These are phyloP conservation scores for Colostygia pectinataria DNA, from an alignment of 2,888 invertebrate species.

Conservation along the genomic window DNA sequence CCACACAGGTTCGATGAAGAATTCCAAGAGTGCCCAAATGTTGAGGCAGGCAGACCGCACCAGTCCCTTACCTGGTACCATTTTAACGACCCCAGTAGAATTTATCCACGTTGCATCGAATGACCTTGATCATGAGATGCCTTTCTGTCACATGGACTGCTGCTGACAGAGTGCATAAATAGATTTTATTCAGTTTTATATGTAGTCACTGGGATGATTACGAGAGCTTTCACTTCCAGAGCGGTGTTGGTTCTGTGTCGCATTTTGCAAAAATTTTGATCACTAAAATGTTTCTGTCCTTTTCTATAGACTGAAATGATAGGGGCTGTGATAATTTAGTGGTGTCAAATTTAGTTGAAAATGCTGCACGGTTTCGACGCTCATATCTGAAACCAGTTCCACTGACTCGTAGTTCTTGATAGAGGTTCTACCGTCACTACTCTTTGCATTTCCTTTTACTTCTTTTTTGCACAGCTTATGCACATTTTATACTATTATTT, in stretches of 20 bases:
- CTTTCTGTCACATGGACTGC: constrained; percentile 51
- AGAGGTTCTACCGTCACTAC: constrained; percentile 23
- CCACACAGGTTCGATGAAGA: constrained; percentile 85
- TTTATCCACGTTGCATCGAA: constrained; percentile 64
- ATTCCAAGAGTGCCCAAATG: constrained; percentile 86
- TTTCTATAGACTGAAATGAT: constrained; percentile 8
- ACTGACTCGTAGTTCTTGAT: constrained; percentile 37
- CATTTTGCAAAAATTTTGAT: constrained; percentile 8
- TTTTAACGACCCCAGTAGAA: constrained; percentile 70
- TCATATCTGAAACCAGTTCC: constrained; percentile 21
- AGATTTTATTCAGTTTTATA: constrained; percentile 39
- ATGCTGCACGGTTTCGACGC: background rate
- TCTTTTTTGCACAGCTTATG: constrained; percentile 70
- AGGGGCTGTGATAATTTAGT: background rate
- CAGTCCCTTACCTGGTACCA: constrained; percentile 84
- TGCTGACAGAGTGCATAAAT: constrained; percentile 64
- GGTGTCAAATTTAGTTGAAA: background rate
- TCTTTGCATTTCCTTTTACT: constrained; percentile 35
- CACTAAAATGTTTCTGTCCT: constrained; percentile 4
- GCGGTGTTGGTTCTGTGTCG: constrained; percentile 16
- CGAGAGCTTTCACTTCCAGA: constrained; percentile 35
- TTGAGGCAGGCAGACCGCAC: constrained; percentile 85
- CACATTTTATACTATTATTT: constrained; percentile 54
- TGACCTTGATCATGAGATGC: constrained; percentile 58
- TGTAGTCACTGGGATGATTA: constrained; percentile 34